Evolutionary conservation across 2,888 invertebrate genomes (phyloP).

Genomic region (Drosophila formosana): DNA sequence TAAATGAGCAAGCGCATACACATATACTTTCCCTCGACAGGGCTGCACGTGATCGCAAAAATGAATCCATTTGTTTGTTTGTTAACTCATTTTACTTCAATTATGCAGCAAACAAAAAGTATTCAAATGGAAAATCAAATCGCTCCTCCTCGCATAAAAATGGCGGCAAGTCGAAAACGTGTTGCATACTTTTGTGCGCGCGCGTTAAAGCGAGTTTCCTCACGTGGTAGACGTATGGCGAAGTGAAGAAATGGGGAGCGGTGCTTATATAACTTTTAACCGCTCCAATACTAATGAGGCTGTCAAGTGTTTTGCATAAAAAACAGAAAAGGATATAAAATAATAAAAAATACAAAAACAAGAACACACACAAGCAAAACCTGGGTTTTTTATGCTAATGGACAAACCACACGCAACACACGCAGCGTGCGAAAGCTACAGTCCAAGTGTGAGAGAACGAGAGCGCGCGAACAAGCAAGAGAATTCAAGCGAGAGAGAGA

Average conservation of each 20-base stretch:
- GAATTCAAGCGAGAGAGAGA: not conserved
- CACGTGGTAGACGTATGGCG: not conserved
- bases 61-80: constrained; percentile 73
- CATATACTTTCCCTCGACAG: constrained; percentile 18
- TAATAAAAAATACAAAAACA: constrained; percentile 12
- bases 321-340: constrained; percentile 38
- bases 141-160: constrained; percentile 10
- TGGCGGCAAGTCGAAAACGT: constrained; percentile 42
- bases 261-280: constrained; percentile 45
- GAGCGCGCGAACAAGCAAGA: not conserved
- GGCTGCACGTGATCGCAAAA: constrained; percentile 67
- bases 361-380: constrained; percentile 19
- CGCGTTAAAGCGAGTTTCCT: constrained; percentile 36
- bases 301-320: constrained; percentile 73
- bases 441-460: not conserved
- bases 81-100: constrained; percentile 78
- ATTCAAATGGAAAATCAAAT: constrained; percentile 37
- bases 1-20: constrained; percentile 63
- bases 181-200: constrained; percentile 57
- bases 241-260: not conserved
- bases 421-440: not conserved
- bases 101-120: constrained; percentile 71
- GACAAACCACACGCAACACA: constrained; percentile 43
- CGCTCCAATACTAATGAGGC: constrained; percentile 74
- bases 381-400: constrained; percentile 61